Base-by-base conservation (phyloP, 2,797 vertebrate species). In the Orientallactaga sibirica region DNA sequence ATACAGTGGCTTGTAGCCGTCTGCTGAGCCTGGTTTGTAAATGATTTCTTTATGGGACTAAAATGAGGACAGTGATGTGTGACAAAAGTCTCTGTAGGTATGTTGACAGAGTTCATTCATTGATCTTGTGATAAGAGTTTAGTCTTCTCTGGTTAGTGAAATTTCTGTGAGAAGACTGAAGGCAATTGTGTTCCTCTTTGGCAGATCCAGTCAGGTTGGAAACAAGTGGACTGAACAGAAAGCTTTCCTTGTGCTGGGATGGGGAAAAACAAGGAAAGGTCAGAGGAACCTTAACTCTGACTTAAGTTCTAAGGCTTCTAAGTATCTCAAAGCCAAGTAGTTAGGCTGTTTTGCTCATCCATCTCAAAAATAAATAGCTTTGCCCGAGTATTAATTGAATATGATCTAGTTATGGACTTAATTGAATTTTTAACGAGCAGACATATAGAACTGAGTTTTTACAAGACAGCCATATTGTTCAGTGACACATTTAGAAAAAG, bases 341-440 rank as follows among this genome's bases (percentile, higher is more conserved):
- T 66, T 22, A 62, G 27, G 58, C 8, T 61, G n/a, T 74, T 20
- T 61, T 76, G 70, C 20, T 33, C 22, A 15, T n/a, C 24, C 48
- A 43, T 25, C 41, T 9, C 16, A 88, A 89, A 93, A 75, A 15
- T 24, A 91, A 64, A 67, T 7, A 70, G 15, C 37, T n/a, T 87
- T 90, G n/a, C 66, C 61, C 52, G 91, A 2, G 25, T 75, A 41
- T 64, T 92, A 55, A 64, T 71, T 88, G 74, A 27, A 3, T 82
- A 61, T 71, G 5, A 92, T 95, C 22, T 94, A 48, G 33, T 77
- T 90, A 5, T 85, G 22, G 61, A 92, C 74, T 79, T 86, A 27
- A 70, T 78, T 93, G 37, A 94, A 95, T 92, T 96, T 94, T 82
- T 71, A 7, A 55, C 20, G 75, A 77, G 90, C 15, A 86, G 70